Evolutionary conservation across 2,888 invertebrate genomes (phyloP).

Genomic region (Ochropleura plecta): DNA sequence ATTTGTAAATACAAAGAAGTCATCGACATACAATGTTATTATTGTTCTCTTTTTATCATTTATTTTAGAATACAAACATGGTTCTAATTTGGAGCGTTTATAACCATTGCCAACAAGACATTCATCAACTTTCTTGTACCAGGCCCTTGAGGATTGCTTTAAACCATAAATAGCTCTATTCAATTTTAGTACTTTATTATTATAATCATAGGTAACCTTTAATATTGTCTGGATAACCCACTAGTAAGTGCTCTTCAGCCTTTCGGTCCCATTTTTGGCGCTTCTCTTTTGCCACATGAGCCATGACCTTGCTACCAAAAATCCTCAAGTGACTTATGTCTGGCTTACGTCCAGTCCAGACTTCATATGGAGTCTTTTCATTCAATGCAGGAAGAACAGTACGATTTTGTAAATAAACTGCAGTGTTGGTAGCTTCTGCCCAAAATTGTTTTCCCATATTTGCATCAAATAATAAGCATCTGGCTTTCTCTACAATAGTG

Average conservation of each 20-base stretch:
- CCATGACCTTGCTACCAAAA: conserved; percentile 31
- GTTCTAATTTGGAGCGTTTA: no score
- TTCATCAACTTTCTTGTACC: conserved; percentile 2
- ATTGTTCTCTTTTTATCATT: no score
- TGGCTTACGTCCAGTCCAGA: conserved; percentile 20
- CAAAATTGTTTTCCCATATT: no score
- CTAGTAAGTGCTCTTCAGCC: background rate
- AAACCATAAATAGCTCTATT: no score
- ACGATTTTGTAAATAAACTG: background rate
- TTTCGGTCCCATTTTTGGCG: conserved; percentile 25
- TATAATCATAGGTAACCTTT: background rate
- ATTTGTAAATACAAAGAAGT: no score
- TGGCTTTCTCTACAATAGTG: no score
- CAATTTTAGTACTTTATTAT: no score
- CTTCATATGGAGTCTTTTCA: conserved; percentile 24
- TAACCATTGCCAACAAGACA: background rate
- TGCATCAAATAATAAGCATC: no score
- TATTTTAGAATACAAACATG: no score
- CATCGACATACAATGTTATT: no score
- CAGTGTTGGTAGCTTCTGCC: no score
- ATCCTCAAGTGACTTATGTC: background rate
- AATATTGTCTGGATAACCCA: background rate
- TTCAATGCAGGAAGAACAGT: background rate
- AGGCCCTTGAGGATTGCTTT: conserved; percentile 1
- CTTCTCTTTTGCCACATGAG: conserved; percentile 27